phyloP scores from a whole-genome alignment of 2,113 vertebrate species.

The Hemibagrus wyckioides region DNA sequence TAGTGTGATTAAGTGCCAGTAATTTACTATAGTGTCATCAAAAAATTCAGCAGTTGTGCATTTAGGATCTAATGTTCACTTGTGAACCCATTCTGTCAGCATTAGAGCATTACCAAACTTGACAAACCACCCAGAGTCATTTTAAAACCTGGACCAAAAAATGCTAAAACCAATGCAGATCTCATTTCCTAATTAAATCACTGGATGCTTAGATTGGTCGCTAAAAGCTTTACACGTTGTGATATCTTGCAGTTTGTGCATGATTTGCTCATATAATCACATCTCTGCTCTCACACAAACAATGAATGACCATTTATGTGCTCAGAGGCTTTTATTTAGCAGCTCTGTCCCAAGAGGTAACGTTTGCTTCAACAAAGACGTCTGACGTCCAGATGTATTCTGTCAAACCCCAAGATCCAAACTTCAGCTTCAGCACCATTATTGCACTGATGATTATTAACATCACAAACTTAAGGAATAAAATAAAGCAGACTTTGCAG shows the following conservation, averaged over 20 bases:
- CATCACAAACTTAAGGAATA: background rate
- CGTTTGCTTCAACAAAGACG: background rate
- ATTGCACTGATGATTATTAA: background rate
- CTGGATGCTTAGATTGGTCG: background rate
- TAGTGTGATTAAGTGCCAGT: background rate
- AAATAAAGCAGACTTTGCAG: background rate
- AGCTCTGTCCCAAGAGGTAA: background rate
- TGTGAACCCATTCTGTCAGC: background rate
- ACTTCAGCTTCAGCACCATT: background rate
- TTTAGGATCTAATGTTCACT: background rate
- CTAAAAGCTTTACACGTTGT: background rate
- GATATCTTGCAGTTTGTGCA: background rate
- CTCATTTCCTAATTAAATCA: background rate
- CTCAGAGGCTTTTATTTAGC: background rate
- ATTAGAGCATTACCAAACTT: background rate
- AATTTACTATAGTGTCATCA: background rate
- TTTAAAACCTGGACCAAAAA: background rate
- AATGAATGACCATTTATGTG: background rate
- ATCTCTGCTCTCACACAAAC: background rate
- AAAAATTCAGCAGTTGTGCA: background rate
- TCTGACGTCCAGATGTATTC: background rate
- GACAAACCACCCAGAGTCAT: background rate
- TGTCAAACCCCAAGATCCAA: too few relatives aligned
- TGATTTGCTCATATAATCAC: background rate
- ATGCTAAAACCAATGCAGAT: background rate